Evolutionary conservation across 2,888 invertebrate species (phyloP).

Genomic region (Gymnoscelis rufifasciata): DNA sequence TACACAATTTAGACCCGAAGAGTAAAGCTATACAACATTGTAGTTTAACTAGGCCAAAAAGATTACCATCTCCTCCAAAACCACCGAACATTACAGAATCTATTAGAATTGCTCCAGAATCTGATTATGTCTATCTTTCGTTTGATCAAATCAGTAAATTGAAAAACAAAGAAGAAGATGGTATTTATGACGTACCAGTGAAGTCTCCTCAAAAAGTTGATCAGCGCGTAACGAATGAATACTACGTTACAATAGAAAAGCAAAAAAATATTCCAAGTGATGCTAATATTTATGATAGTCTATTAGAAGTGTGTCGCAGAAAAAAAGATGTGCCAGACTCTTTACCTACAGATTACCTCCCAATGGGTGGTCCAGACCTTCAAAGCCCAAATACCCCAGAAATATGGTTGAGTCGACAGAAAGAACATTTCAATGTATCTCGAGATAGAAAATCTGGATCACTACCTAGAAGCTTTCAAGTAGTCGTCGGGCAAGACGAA

Average conservation of each 20-base stretch:
- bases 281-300: conserved; percentile 59
- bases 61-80: conserved; percentile 58
- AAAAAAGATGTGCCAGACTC: conserved; percentile 53
- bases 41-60: conserved; percentile 49
- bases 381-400: conserved; percentile 82
- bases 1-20: conserved; percentile 50
- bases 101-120: conserved; percentile 58
- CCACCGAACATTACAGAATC: conserved; percentile 32
- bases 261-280: conserved; percentile 42
- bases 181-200: conserved; percentile 66
- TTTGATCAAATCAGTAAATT: conserved; percentile 60
- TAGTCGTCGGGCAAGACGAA: conserved; percentile 76
- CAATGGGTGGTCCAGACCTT: conserved; percentile 60
- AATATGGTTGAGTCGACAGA: conserved; percentile 85
- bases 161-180: conserved; percentile 44
- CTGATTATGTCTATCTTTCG: conserved; percentile 73
- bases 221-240: conserved; percentile 39
- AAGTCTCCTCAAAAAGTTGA: conserved; percentile 58
- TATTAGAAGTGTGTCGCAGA: conserved; percentile 62
- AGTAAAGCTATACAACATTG: conserved; percentile 58
- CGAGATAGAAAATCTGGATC: conserved; percentile 86
- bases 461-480: conserved; percentile 87
- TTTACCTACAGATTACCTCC: conserved; percentile 58
- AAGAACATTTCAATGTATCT: conserved; percentile 83
- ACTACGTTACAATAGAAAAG: conserved; percentile 62